phyloP scores from a whole-genome alignment of 2,113 vertebrate species.

The Acrocephalus arundinaceus region DNA sequence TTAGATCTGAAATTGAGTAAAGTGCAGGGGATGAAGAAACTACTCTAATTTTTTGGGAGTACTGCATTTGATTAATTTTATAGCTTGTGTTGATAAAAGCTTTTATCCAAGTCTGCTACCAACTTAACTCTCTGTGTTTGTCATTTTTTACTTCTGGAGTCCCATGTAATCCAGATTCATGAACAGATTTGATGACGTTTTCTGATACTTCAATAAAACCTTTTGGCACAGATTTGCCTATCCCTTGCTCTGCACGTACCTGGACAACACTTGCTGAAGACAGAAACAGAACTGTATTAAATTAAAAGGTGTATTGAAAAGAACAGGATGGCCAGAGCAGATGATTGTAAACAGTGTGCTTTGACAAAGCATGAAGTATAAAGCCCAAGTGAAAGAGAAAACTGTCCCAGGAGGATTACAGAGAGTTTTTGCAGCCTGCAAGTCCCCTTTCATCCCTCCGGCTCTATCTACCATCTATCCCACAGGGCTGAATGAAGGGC shows the following conservation, averaged over 20 bases:
- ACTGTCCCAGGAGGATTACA: not conserved
- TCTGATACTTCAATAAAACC: conserved; percentile 21
- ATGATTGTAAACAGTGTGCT: not conserved
- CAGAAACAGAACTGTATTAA: not conserved
- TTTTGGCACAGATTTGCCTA: conserved; percentile 19
- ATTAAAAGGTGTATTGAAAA: conserved; percentile 26
- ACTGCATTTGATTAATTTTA: conserved; percentile 39
- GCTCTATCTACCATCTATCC: not conserved
- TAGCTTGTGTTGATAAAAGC: conserved; percentile 29
- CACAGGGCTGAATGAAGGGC: rapidly evolving
- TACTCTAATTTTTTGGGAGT: conserved; percentile 18
- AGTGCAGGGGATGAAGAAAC: not conserved
- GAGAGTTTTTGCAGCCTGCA: not conserved
- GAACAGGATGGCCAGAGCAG: conserved; percentile 24
- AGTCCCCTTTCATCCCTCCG: not conserved
- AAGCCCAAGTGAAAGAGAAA: not conserved
- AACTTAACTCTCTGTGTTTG: conserved; percentile 26
- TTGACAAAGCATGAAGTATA: not conserved
- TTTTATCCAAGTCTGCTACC: conserved; percentile 55
- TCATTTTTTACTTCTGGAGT: conserved; percentile 26
- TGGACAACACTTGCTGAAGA: not conserved
- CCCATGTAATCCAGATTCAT: conserved; percentile 20
- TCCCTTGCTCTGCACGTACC: conserved; percentile 34
- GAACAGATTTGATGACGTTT: not conserved
- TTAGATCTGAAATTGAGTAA: conserved; percentile 24